phyloP scores from a whole-genome alignment of 1,140 invertebrate genomes.

The Schlechtendalia chinensis region DNA sequence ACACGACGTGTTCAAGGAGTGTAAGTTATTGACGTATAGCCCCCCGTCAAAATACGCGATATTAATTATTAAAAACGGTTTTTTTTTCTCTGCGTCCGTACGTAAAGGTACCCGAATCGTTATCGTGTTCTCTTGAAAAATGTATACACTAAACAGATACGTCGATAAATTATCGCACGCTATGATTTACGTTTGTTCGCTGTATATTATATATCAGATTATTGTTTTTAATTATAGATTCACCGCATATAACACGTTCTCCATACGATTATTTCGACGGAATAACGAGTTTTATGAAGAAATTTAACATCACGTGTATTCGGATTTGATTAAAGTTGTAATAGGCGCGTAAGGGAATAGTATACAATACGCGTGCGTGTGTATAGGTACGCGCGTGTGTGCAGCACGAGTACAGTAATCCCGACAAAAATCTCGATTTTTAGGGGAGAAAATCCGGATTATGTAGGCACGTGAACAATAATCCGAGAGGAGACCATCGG shows the following conservation, averaged over 20 bases:
- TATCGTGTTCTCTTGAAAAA: neutral
- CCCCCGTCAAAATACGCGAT: neutral
- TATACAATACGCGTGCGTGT: neutral
- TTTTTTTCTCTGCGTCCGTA: neutral
- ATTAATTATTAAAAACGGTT: neutral
- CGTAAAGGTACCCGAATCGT: neutral
- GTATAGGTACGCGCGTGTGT: neutral
- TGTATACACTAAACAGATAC: too few species aligned
- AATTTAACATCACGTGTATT: neutral
- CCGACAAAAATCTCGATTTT: conserved; percentile 20
- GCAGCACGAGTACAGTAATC: conserved; percentile 8
- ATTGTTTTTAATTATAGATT: too few species aligned
- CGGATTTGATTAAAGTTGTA: neutral
- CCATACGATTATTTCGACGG: too few species aligned
- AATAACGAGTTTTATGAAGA: neutral
- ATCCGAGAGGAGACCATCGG: conserved; percentile 3
- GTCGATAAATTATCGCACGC: neutral
- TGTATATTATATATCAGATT: too few species aligned
- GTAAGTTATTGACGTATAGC: conserved; percentile 1
- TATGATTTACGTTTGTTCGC: too few species aligned
- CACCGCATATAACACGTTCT: too few species aligned
- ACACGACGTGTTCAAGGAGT: neutral
- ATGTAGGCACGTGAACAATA: conserved; percentile 35
- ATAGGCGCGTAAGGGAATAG: neutral
- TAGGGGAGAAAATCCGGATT: conserved; percentile 27